Evolutionary conservation across 2,888 invertebrate genomes (phyloP), one percentile per base, ranked within the genome.

Genomic region (Zele albiditarsus): DNA sequence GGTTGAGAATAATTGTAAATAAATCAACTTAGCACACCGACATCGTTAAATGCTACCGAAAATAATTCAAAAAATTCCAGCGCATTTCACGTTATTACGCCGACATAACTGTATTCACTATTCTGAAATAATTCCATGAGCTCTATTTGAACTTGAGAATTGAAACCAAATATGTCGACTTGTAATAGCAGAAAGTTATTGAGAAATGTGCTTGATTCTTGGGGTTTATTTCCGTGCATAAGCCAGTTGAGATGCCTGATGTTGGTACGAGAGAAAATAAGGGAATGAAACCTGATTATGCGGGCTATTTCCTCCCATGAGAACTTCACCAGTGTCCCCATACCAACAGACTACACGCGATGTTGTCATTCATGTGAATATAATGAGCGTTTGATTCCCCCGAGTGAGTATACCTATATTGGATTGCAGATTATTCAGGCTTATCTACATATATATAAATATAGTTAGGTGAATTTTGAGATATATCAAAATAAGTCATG

Each of bases 231-330:
- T 72, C 67, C 49, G 75, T 71, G 68, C 60, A 68, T 70, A 62
- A 46, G 57, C 75, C 71, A 75, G 68, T 75, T 67, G 49, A 60
- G 53, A 68, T 62, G 49, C 63, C 71, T 71, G 31, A 75, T 71
- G 58, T 63, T 49, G 31, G 66, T 71, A 58, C 20, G 38, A 46
- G 33, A 63, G 74, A 33, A 27, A 74, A 53, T 31, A 62, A 60
- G 27, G 38, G 46, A 63, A 63, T 66, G 27, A 28, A 53, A 14
- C 14, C 25, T 20, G 67, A 68, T 20, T 68, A 62, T 74, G 67
- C 60, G 27, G 28, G 42, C 25, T 23, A 53, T 53, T 53, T 23
- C 10, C 53, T 53, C 6, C 53, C 23, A n/a, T 20, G 20, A 53
- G 20, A 23, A 20, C 20, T 53, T 20, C 8, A 8, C 20, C 31